These are phyloP conservation scores for Tyto alba DNA, from an alignment of 2,113 vertebrate genomes.

Conservation along the genomic window DNA sequence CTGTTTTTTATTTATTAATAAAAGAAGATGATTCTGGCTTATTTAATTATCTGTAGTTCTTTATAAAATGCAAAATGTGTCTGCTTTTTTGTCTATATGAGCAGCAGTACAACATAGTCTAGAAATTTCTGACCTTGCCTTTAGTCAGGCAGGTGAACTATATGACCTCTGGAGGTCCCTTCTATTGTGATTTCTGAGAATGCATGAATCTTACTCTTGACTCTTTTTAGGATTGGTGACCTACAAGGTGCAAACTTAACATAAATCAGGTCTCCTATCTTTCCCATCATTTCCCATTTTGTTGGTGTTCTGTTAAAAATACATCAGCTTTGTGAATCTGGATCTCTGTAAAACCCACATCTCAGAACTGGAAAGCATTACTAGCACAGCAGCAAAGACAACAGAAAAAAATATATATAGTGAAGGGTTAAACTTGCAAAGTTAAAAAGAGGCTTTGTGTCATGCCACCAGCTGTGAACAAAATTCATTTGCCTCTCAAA, in stretches of 20 bases:
- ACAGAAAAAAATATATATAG: neutral
- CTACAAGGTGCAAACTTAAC: neutral
- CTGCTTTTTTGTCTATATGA: neutral
- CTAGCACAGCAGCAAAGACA: neutral
- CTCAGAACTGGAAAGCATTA: neutral
- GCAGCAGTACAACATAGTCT: neutral
- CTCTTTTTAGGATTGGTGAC: neutral
- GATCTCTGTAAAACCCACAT: neutral
- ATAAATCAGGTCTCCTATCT: neutral
- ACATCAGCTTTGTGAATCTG: neutral
- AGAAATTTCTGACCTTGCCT: neutral
- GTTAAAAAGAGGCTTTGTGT: neutral
- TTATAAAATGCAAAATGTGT: neutral
- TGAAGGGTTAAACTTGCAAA: neutral
- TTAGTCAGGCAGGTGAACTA: neutral
- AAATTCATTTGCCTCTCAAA: constrained; percentile 55
- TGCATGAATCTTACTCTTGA: neutral
- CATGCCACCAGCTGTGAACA: constrained; percentile 20
- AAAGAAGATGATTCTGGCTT: neutral
- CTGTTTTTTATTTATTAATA: neutral
- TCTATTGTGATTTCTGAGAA: neutral
- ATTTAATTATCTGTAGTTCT: neutral
- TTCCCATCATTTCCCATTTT: neutral
- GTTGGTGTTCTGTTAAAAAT: neutral
- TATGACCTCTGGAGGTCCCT: neutral